Percentiles rank a stretch among this genome's conserved stretches.
Evolutionary conservation across 1,140 invertebrate genomes (phyloP).

Genomic region (Pemphigus obesinymphae): DNA sequence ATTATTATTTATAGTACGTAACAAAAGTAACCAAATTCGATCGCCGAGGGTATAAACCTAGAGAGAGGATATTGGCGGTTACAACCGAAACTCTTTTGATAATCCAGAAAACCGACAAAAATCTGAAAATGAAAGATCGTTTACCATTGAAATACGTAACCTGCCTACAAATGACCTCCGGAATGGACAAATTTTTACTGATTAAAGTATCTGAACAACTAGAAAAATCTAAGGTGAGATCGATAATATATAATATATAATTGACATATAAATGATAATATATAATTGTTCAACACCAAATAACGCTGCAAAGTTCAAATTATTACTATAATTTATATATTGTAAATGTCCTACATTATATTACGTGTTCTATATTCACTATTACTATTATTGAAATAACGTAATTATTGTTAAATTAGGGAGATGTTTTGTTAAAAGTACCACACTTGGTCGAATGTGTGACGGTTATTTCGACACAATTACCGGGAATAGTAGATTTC

Average conservation of each 20-base stretch:
- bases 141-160: not conserved
- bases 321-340: too few relatives aligned
- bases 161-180: not conserved
- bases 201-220: conserved; percentile 1
- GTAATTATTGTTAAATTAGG: conserved; percentile 18
- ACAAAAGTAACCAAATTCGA: conserved; percentile 14
- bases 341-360: too few relatives aligned
- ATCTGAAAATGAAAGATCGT: not conserved
- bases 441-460: conserved; percentile 25
- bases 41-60: not conserved
- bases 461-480: not conserved
- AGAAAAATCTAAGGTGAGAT: not conserved
- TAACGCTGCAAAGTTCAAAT: too few relatives aligned
- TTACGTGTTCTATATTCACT: too few relatives aligned
- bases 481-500: not conserved
- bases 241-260: too few relatives aligned
- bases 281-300: too few relatives aligned
- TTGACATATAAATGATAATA: too few relatives aligned
- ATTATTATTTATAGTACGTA: not conserved
- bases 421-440: conserved; percentile 27
- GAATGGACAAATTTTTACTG: conserved; percentile 10
- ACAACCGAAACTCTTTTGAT: not conserved
- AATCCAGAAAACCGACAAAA: not conserved
- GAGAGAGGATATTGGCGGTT: not conserved
- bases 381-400: too few relatives aligned